A percentile compares a stretch with the other conserved stretches of the same genome.
Conservation (phyloP, 1,140 invertebrate species). For the Charaxes varanes region DNA sequence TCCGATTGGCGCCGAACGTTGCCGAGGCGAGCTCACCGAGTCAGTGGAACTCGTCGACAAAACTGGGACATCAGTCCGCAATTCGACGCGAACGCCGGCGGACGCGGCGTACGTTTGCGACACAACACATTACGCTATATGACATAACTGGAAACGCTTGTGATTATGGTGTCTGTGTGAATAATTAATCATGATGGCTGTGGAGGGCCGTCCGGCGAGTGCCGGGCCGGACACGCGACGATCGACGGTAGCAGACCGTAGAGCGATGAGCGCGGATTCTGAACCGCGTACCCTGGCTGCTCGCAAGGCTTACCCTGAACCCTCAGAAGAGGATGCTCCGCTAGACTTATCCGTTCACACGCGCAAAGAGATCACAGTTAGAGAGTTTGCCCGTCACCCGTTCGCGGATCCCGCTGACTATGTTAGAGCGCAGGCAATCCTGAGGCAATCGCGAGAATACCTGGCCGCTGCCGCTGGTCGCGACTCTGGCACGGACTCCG, state of each 20-base stretch:
- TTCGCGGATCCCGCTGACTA: constrained; percentile 63
- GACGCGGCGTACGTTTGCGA: constrained; percentile 48
- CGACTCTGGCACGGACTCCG: constrained; percentile 83
- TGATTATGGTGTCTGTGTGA: constrained; percentile 60
- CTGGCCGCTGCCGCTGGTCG: constrained; percentile 73
- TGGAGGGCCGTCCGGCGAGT: constrained; percentile 57
- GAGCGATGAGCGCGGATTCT: constrained; percentile 45
- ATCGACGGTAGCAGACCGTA: constrained; percentile 40
- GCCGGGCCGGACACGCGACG: constrained; percentile 42
- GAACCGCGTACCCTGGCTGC: constrained; percentile 64
- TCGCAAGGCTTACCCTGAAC: constrained; percentile 69
- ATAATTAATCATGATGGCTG: constrained; percentile 60
- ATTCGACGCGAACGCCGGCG: constrained; percentile 54
- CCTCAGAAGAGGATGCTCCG: constrained; percentile 70
- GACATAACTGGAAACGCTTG: constrained; percentile 59
- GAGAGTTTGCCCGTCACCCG: constrained; percentile 64
- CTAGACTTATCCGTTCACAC: constrained; percentile 76
- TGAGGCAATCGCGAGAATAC: constrained; percentile 75
- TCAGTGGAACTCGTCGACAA: constrained; percentile 70
- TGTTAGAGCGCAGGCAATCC: constrained; percentile 60
- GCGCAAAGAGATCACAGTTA: constrained; percentile 63
- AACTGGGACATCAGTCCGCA: constrained; percentile 68
- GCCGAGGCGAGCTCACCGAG: constrained; percentile 67
- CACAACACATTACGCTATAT: constrained; percentile 53
- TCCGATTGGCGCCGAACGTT: constrained; percentile 54